Evolutionary conservation across 2,113 vertebrate genomes (phyloP).

Genomic region (Mystacornis crossleyi): DNA sequence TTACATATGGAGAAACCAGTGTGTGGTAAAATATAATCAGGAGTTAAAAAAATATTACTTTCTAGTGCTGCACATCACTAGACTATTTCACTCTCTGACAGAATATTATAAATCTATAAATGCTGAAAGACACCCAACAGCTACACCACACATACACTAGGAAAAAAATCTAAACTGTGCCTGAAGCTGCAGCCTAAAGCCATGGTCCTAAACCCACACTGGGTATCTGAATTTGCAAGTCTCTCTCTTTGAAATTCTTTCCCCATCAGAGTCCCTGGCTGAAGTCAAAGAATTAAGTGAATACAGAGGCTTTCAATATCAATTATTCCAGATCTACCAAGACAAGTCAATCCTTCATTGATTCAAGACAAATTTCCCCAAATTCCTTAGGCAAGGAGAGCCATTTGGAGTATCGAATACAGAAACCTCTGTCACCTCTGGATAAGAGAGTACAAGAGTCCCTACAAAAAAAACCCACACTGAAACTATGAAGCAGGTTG

Average conservation of each 20-base stretch:
- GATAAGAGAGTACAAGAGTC: background rate
- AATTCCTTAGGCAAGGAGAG: background rate
- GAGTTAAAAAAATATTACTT: background rate
- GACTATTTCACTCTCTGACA: background rate
- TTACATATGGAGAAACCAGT: background rate
- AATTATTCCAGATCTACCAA: background rate
- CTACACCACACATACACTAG: background rate
- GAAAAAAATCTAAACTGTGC: background rate
- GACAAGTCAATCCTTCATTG: background rate
- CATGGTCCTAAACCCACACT: background rate
- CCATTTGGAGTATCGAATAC: fast-evolving
- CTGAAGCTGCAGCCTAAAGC: background rate
- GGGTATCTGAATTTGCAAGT: background rate
- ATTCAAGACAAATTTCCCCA: background rate
- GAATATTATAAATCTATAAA: background rate
- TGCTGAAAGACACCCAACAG: background rate
- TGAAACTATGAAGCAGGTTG: background rate
- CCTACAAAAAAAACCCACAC: background rate
- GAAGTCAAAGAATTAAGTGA: background rate
- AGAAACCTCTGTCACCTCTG: background rate
- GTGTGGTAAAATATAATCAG: background rate
- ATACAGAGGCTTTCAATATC: background rate
- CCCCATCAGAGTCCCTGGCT: background rate
- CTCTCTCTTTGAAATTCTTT: background rate
- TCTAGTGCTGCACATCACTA: background rate